Evolutionary conservation across 2,797 vertebrate genomes (phyloP), one percentile per base, ranked within the genome.

Genomic region (Chaunax sp.): DNA sequence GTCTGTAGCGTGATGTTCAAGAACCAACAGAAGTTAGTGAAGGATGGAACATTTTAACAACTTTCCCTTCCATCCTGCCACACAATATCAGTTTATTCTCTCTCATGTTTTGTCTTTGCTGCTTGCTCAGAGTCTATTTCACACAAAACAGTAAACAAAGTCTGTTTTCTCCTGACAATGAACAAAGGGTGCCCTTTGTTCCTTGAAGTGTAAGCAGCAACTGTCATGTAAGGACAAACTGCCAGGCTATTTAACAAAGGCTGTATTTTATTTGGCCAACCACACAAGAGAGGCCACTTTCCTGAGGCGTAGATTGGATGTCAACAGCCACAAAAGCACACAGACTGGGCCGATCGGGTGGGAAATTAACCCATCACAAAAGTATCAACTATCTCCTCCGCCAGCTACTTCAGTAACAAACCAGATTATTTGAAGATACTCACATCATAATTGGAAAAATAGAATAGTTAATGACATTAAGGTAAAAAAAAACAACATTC

Each of bases 121-220:
- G 35, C 43, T 35, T 63, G 41, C 40, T 53, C 26, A 60, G 33
- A 33, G n/a, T 22, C 28, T 62, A 25, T 57, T 68, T 43, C 53
- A 71, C 65, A 69, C 19, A 25, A 58, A 46, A 50, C 63, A 60
- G 63, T 9, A 78, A 78, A 75, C 55, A 18, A 53, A 61, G 47
- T 58, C 35, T 62, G 74, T 64, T 44, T 45, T 69, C 50, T 69
- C 44, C 52, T 11, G 5, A 45, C 28, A 44, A 5, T 18, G 2
- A 64, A 79, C 53, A 77, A 81, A 70, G 61, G 55, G 53, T 64
- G 67, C 6, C 47, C 65, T 77, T 85, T 81, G 66, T 82, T 76
- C 20, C 28, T 33, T 69, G 9, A 77, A 81, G 63, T 52, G 44
- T 54, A 60, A 61, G 37, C 57, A 68, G 49, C 37, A 69, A 72